Conservation (phyloP, 2,113 vertebrate genomes). For the Vidua macroura region DNA sequence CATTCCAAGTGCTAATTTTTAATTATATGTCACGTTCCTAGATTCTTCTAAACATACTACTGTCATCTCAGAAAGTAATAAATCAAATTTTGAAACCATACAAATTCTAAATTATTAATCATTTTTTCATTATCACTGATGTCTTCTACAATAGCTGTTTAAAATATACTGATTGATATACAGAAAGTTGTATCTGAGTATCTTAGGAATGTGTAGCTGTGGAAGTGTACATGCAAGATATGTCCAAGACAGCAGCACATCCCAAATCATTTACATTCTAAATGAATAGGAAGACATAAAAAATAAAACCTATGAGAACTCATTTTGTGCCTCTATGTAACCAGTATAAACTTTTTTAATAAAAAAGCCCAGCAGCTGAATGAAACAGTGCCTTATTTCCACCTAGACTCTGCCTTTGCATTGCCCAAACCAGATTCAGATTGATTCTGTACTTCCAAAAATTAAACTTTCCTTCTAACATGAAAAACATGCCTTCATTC, state of each 20-base stretch:
- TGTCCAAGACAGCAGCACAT: neutral
- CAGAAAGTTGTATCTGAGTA: neutral
- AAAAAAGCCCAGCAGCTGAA: neutral
- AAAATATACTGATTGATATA: neutral
- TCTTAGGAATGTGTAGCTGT: neutral
- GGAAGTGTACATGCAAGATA: neutral
- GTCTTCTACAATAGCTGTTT: neutral
- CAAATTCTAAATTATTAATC: neutral
- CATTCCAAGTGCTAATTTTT: neutral
- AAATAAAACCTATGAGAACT: neutral
- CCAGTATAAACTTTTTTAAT: neutral
- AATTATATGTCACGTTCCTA: neutral
- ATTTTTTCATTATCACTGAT: neutral
- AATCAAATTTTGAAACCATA: neutral
- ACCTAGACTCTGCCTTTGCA: neutral
- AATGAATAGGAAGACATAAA: neutral
- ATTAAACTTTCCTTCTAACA: neutral
- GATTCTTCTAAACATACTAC: neutral
- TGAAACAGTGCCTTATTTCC: neutral
- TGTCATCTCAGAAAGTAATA: neutral
- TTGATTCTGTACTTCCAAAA: neutral
- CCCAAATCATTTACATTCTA: neutral
- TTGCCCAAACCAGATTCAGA: neutral
- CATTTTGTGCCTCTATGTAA: neutral
- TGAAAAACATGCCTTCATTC: neutral